Evolutionary conservation across 2,888 invertebrate genomes (phyloP), one percentile per base, ranked within the genome.

Genomic region (Rhamnusium bicolor): DNA sequence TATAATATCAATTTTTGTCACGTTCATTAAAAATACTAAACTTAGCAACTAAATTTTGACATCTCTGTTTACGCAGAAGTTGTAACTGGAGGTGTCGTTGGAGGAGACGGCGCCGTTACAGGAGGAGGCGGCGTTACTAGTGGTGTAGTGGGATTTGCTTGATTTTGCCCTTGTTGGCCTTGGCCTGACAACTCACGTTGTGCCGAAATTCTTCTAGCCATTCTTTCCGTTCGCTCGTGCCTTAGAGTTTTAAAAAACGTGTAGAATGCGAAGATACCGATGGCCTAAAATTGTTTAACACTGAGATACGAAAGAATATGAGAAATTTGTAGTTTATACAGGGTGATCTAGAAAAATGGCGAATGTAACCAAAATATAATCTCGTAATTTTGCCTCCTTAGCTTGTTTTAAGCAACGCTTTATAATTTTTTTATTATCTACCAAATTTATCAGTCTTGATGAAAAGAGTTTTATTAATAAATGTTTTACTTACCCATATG

Each of bases 221-320:
- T 62, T 60, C 85, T 83, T 71, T 81, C 85, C 18, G 83, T 89
- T 80, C 91, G 90, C 73, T 90, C 91, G 81, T 90, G 90, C 80
- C 89, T 90, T 73, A 92, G 90, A 7, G 90, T 89, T 76, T 89
- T 89, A 12, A 90, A 90, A 77, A 92, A 89, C 78, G 90, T 91
- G 83, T 90, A 91, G n/a, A 92, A 90, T 67, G 91, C 89, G 32
- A 91, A 86, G 53, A 92, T 86, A 1, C 92, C 91, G 72, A 91
- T 82, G 66, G 92, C 87, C 91, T 91, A 82, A 60, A 29, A 61
- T 46, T 10, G 4, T 66, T 53, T 6, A 24, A 24, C 6, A 24
- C 2, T 24, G 24, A 4, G 24, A 6, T 24, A 24, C 46, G n/a
- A n/a, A n/a, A n/a, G n/a, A n/a, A n/a, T n/a, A n/a, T n/a, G n/a